A percentile compares a stretch with the other conserved stretches of the same genome.
phyloP scores from a whole-genome alignment of 30 jellyfish, hydroid and myxozoan species.

The Pelagia noctiluca region DNA sequence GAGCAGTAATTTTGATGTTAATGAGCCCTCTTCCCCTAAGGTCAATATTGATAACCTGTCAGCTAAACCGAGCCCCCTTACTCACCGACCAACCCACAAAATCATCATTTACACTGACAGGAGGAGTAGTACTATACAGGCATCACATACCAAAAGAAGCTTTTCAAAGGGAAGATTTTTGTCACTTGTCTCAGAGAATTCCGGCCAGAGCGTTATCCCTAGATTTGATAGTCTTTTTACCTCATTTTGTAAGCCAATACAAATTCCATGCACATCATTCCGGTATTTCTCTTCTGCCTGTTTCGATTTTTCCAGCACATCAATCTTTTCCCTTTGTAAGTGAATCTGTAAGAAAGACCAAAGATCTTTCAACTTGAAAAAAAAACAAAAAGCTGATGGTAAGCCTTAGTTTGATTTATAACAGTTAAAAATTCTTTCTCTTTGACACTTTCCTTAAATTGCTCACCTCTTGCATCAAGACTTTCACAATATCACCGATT shows the following conservation, averaged over 20 bases:
- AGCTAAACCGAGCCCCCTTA: background rate
- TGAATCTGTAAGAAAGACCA: constrained; percentile 12
- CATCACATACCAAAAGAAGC: background rate
- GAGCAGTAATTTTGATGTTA: no score
- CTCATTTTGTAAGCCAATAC: constrained; percentile 65
- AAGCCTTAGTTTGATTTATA: background rate
- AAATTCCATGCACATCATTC: constrained; percentile 42
- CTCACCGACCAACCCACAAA: no score
- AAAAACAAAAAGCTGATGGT: background rate
- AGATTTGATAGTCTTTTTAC: background rate
- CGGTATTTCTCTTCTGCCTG: constrained; percentile 7
- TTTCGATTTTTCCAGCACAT: constrained; percentile 17
- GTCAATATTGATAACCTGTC: background rate
- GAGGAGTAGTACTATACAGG: background rate
- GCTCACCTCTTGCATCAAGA: constrained; percentile 53
- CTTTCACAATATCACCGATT: constrained; percentile 27
- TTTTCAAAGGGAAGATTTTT: background rate
- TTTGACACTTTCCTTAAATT: no score
- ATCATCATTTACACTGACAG: background rate
- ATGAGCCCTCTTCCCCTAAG: background rate
- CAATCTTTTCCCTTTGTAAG: constrained; percentile 19
- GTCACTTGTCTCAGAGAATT: background rate
- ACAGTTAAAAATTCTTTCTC: no score
- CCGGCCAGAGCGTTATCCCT: background rate
- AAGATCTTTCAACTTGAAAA: background rate